Conservation (phyloP, 2,113 vertebrate genomes). For the Ophiodon elongatus region DNA sequence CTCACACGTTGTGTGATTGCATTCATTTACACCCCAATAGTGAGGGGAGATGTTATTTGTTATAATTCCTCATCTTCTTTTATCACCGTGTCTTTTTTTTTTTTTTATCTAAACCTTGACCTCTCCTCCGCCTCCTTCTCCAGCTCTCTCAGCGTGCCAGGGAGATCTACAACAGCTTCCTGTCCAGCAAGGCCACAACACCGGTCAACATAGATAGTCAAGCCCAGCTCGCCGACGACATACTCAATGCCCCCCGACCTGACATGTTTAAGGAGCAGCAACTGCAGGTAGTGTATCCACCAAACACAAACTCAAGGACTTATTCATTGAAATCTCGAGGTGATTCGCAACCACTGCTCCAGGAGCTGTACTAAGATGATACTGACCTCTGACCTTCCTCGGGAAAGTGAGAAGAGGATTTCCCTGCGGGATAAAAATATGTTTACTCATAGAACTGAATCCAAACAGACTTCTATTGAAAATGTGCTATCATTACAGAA, state of each 20-base stretch:
- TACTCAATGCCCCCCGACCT: constrained; percentile 92
- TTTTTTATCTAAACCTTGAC: no score
- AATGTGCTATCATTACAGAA: background rate
- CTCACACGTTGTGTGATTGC: background rate
- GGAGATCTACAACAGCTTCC: constrained; percentile 96
- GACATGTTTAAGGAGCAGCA: constrained; percentile 99
- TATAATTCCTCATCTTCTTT: background rate
- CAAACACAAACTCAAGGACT: background rate
- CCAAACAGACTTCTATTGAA: constrained; percentile 33
- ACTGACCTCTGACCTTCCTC: constrained; percentile 11
- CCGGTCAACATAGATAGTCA: constrained; percentile 99
- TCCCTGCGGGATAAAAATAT: background rate
- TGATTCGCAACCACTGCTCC: background rate
- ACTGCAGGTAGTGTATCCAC: constrained; percentile 87
- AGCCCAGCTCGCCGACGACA: constrained; percentile 94
- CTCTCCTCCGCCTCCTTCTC: background rate
- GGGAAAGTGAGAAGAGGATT: background rate
- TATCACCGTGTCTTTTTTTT: background rate
- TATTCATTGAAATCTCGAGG: background rate
- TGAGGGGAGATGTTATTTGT: no score
- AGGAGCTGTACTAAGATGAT: background rate
- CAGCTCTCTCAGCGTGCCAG: constrained; percentile 94
- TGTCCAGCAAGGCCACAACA: constrained; percentile 96
- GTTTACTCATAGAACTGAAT: constrained; percentile 38
- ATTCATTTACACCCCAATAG: background rate